These are phyloP conservation scores for Stenolophus ochropezus DNA, from an alignment of 2,888 invertebrate species.

Conservation along the genomic window DNA sequence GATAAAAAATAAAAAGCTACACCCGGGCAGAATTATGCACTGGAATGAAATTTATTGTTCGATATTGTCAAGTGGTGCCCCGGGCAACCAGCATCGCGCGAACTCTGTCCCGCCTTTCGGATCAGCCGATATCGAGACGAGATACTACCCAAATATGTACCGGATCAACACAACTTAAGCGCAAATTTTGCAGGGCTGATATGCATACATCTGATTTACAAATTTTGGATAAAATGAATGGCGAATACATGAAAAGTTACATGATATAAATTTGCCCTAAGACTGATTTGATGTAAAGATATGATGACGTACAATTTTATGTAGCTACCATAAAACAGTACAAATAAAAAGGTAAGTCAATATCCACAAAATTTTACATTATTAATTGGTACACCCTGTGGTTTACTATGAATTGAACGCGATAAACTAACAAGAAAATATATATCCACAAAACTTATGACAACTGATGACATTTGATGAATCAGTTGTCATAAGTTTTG, in stretches of 20 bases:
- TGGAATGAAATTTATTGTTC: constrained; percentile 69
- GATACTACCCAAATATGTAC: neutral
- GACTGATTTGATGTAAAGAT: no score
- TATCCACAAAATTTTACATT: neutral
- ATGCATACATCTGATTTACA: neutral
- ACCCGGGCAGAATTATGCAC: constrained; percentile 62
- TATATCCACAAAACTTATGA: no score
- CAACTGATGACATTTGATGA: no score
- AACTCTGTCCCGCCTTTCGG: constrained; percentile 5
- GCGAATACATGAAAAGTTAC: neutral
- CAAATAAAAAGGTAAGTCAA: neutral
- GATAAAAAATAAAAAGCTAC: constrained; percentile 70
- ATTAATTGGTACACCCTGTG: no score
- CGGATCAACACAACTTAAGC: neutral
- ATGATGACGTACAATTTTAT: no score
- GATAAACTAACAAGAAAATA: no score
- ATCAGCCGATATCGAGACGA: constrained; percentile 18
- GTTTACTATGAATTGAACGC: no score
- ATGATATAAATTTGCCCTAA: neutral
- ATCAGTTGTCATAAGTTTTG: no score
- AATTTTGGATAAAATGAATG: neutral
- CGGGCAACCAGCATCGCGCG: constrained; percentile 61
- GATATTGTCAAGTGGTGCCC: constrained; percentile 70
- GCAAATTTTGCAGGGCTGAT: neutral
- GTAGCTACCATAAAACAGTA: neutral